Conservation (phyloP, 2,888 invertebrate genomes). For the Caradrina clavipalpis region DNA sequence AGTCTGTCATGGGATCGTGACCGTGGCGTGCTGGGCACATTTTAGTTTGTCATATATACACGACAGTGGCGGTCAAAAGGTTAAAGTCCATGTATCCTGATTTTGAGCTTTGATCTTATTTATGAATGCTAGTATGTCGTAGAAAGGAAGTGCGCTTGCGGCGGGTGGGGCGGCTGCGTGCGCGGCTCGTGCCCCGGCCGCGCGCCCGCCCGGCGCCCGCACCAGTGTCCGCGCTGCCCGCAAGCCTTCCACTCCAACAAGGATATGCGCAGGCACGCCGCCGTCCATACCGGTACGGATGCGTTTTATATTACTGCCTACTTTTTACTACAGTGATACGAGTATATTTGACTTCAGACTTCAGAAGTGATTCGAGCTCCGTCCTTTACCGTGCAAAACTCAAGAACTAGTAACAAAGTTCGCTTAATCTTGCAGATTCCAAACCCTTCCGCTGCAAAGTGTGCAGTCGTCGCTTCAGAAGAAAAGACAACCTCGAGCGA, state of each 20-base stretch:
- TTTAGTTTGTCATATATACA: no score
- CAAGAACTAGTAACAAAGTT: not conserved
- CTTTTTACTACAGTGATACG: not conserved
- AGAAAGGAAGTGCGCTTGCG: constrained; percentile 72
- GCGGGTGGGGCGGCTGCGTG: constrained; percentile 59
- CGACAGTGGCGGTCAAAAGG: no score
- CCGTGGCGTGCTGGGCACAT: no score
- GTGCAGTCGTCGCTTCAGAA: constrained; percentile 93
- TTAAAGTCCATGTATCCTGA: not conserved
- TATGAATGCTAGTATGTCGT: constrained; percentile 43
- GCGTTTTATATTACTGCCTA: no score
- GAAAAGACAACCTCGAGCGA: constrained; percentile 95
- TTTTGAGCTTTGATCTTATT: constrained; percentile 5
- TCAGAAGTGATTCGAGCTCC: not conserved
- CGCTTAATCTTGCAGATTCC: constrained; percentile 84
- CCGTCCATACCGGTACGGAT: constrained; percentile 92
- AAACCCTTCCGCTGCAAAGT: constrained; percentile 93
- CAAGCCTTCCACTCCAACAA: constrained; percentile 93
- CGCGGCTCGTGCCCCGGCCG: constrained; percentile 45
- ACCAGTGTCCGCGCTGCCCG: constrained; percentile 92
- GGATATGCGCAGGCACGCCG: constrained; percentile 93
- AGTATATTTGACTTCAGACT: not conserved
- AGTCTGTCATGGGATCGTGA: no score
- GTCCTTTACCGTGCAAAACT: not conserved
- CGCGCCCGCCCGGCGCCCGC: constrained; percentile 82